These are phyloP conservation scores for Paracentrotus lividus DNA, from an alignment of 53 echinoderm and acorn worm species.

Conservation along the genomic window DNA sequence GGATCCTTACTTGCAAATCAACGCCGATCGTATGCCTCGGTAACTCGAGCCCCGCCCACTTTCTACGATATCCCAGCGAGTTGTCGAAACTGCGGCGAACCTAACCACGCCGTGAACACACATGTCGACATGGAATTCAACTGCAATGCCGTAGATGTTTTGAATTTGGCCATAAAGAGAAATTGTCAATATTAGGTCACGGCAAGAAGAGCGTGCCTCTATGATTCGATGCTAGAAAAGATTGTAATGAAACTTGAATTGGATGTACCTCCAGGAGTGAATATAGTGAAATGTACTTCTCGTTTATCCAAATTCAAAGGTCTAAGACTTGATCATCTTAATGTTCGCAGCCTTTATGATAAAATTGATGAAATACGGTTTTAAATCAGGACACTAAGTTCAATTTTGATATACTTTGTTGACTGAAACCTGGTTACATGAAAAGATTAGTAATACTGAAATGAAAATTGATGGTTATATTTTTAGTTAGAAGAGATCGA, in stretches of 20 bases:
- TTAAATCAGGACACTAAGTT: not conserved
- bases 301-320: no score
- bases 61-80: not conserved
- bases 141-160: not conserved
- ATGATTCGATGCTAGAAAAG: not conserved
- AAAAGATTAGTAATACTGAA: not conserved
- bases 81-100: not conserved
- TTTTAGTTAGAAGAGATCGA: not conserved
- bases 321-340: not conserved
- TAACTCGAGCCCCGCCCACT: not conserved
- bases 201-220: not conserved
- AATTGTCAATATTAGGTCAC: not conserved
- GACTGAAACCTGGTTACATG: conserved; percentile 5
- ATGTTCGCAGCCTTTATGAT: not conserved
- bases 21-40: not conserved
- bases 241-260: not conserved
- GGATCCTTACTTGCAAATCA: not conserved
- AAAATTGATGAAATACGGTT: not conserved
- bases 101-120: not conserved
- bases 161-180: not conserved
- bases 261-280: not conserved
- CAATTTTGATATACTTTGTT: not conserved
- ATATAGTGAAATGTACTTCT: not conserved
- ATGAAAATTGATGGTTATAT: no score
- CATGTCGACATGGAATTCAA: not conserved